Evolutionary conservation across 2,888 invertebrate genomes (phyloP), one percentile per base, ranked within the genome.

Genomic region (Caenorhabditis drosophilae): DNA sequence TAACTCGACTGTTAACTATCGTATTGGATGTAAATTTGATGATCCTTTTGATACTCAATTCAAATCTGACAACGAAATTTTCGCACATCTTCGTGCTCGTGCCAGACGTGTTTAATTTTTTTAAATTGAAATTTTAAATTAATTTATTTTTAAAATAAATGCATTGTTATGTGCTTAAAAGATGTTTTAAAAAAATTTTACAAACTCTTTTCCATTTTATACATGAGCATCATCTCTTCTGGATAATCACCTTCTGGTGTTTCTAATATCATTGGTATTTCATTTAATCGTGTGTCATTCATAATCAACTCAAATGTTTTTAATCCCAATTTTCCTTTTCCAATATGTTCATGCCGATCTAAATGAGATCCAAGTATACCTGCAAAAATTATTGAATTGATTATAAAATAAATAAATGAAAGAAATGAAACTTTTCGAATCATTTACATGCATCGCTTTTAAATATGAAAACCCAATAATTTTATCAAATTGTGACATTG

Each of bases 321-420:
- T 31, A 78, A 52, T 6, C 86, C 86, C 47, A 87, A 84, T 25
- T 81, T 73, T 11, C 87, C 87, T 64, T 83, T 79, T 7, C 87
- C 86, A 57, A 87, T 86, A 58, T 84, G 84, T 66, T 85, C 86
- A 73, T 87, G 87, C 1, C 86, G 78, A 67, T 87, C 87, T 16
- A 83, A 59, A 51, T 85, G 84, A 48, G 84, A 85, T 3, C 85
- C 85, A n/a, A 84, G 54, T 27, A 77, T 77, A 18, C 85, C 86
- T 86, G 66, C 12, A 76, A 41, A 45, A 4, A 7, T 9, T 16
- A 40, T 16, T 20, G 16, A 7, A 20, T 6, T 20, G 4, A 4
- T 36, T 16, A 15, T 45, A 1, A 38, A 53, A 22, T 20, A 11
- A 31, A n/a, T 20, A 18, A n/a, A 36, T 4, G 36, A 36, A 36